Percentiles rank a stretch among this genome's conserved stretches.
Conservation (phyloP, 2,888 invertebrate genomes). For the Julus scandinavius region DNA sequence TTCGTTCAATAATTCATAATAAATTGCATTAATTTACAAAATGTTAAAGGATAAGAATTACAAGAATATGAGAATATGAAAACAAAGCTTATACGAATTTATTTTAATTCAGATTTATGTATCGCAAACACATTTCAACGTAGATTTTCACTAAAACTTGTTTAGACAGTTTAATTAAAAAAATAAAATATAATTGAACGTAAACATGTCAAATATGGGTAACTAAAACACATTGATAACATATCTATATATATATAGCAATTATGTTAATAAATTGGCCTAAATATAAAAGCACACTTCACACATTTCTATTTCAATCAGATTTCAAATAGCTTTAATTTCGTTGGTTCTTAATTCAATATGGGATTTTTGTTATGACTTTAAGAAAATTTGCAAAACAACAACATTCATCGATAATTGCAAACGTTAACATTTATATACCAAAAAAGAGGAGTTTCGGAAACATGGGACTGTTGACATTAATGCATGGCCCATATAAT, state of each 20-base stretch:
- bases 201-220: neutral
- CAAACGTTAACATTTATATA: slow-evolving; percentile 10
- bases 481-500: neutral
- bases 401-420: slow-evolving; percentile 30
- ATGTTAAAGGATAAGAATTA: neutral
- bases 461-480: slow-evolving; percentile 3
- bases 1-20: neutral
- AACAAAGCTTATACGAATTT: neutral
- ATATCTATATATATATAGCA: neutral
- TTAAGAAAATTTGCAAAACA: neutral
- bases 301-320: neutral
- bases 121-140: neutral
- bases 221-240: neutral
- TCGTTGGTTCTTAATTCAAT: neutral
- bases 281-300: neutral
- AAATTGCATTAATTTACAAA: neutral
- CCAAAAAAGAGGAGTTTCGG: neutral
- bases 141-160: neutral
- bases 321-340: neutral
- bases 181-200: slow-evolving; percentile 33
- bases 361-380: neutral
- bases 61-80: neutral
- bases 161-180: slow-evolving; percentile 22
- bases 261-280: neutral
- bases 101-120: neutral